Percentiles rank a stretch among this genome's conserved stretches.
phyloP scores from a whole-genome alignment of 2,888 invertebrate species.

The Cancer borealis region DNA sequence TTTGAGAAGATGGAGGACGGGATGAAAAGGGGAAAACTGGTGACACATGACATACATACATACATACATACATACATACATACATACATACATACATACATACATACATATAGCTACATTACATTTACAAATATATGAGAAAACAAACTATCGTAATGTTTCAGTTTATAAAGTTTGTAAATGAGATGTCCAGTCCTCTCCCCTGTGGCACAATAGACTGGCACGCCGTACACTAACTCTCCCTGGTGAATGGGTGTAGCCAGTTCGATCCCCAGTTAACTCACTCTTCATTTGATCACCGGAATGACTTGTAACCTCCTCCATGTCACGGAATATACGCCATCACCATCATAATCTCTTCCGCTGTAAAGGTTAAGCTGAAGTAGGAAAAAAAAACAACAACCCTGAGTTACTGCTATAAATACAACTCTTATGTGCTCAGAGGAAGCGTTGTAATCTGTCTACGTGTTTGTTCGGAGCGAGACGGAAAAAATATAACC shows the following conservation, averaged over 20 bases:
- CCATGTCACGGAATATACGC: no score
- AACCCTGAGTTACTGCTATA: no score
- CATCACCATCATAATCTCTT: no score
- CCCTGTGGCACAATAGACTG: neutral
- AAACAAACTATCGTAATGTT: neutral
- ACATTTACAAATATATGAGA: neutral
- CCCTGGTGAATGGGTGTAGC: neutral
- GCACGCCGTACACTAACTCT: neutral
- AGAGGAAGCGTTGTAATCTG: no score
- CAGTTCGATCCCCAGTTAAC: no score
- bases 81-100: neutral
- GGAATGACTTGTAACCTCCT: no score
- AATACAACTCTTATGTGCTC: no score
- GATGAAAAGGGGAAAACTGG: neutral
- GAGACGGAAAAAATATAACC: no score
- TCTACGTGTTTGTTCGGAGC: no score
- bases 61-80: neutral
- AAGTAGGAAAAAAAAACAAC: no score
- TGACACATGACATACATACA: neutral
- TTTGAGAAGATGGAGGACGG: neutral
- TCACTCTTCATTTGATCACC: no score
- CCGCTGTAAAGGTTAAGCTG: no score
- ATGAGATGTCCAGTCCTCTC: neutral
- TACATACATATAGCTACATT: neutral
- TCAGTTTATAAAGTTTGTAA: neutral